Conservation (phyloP, 2,797 vertebrate species). For the Propithecus perrieri region DNA sequence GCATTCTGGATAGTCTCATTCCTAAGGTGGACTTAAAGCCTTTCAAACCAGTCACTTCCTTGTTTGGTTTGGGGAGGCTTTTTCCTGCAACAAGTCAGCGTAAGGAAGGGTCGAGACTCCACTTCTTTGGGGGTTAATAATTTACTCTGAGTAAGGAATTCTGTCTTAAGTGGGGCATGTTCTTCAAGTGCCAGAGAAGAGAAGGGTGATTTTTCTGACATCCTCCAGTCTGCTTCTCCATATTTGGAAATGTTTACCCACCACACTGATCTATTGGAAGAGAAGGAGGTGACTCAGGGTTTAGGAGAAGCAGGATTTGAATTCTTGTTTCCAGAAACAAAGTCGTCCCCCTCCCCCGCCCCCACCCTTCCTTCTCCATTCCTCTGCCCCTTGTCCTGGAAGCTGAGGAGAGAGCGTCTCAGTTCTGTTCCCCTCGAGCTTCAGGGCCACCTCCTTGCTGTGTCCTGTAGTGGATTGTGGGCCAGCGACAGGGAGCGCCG, state of each 20-base stretch:
- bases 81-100: rapidly evolving
- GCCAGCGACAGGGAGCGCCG: constrained; percentile 64
- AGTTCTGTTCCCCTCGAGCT: constrained; percentile 78
- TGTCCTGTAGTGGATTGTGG: constrained; percentile 65
- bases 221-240: constrained; percentile 95
- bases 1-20: neutral
- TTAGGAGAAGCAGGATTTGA: constrained; percentile 88
- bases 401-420: constrained; percentile 81
- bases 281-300: constrained; percentile 94
- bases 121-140: constrained; percentile 74
- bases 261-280: constrained; percentile 94
- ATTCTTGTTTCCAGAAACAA: constrained; percentile 84
- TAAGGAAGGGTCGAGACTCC: neutral
- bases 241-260: constrained; percentile 99
- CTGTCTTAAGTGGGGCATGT: constrained; percentile 78
- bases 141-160: constrained; percentile 73
- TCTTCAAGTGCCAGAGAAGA: constrained; percentile 88
- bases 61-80: neutral
- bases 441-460: constrained; percentile 81
- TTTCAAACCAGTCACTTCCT: neutral
- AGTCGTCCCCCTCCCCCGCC: constrained; percentile 45
- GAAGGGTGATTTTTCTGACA: constrained; percentile 90
- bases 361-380: constrained; percentile 57
- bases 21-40: neutral
- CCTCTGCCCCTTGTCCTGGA: constrained; percentile 81